Evolutionary conservation across 2,888 invertebrate genomes (phyloP).

Genomic region (Omphaloscelis lunosa): DNA sequence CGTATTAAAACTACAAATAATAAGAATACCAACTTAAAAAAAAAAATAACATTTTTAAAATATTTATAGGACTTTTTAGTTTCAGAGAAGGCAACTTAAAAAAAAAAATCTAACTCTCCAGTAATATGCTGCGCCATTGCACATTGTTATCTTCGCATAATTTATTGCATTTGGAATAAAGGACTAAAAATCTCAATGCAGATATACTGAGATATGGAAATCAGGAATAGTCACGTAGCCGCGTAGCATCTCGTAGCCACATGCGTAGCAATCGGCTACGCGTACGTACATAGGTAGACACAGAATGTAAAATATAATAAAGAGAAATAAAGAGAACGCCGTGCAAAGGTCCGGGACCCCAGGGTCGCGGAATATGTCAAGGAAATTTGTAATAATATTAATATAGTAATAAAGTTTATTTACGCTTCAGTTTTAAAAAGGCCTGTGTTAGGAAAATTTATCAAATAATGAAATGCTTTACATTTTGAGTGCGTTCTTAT

Average conservation of each 20-base stretch:
- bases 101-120: not conserved
- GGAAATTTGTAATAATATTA: too few relatives aligned
- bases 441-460: not conserved
- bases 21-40: too few relatives aligned
- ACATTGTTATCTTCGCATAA: not conserved
- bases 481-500: too few relatives aligned
- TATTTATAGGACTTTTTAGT: not conserved
- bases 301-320: constrained; percentile 12
- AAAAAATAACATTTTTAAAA: not conserved
- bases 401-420: not conserved
- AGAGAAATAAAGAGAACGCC: too few relatives aligned
- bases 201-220: constrained; percentile 4
- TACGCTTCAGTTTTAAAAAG: not conserved
- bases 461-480: not conserved
- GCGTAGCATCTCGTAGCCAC: constrained; percentile 31
- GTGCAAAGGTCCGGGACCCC: too few relatives aligned
- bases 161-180: not conserved
- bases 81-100: too few relatives aligned
- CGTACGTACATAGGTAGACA: not conserved
- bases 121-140: not conserved
- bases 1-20: not conserved
- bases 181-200: constrained; percentile 2
- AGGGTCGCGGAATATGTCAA: too few relatives aligned
- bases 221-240: constrained; percentile 34
- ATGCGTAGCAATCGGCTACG: constrained; percentile 35